phyloP scores from a whole-genome alignment of 2,888 invertebrate genomes.

The Rotaria sp. region DNA sequence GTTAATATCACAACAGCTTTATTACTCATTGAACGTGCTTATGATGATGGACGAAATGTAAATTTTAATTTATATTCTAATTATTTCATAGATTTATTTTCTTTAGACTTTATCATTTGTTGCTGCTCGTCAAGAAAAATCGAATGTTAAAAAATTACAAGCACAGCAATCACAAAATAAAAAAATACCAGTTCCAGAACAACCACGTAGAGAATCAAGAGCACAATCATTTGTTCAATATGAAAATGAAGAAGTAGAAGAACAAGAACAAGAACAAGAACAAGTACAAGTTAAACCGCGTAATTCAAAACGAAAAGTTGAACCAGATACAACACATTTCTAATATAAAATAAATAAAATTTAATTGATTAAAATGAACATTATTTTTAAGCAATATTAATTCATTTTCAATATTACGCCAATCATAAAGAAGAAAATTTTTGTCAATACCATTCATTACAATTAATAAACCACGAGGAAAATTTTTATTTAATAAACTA shows the following conservation, averaged over 20 bases:
- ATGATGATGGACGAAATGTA: not conserved
- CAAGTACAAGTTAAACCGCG: not conserved
- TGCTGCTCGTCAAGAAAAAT: not conserved
- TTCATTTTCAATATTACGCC: not conserved
- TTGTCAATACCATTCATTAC: not conserved
- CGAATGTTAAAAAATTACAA: not conserved
- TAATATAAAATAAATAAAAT: not conserved
- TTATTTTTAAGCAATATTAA: not conserved
- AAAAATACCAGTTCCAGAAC: no score
- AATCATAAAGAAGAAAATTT: conserved; percentile 20
- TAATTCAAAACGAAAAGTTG: not conserved
- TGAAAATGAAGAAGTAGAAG: not conserved
- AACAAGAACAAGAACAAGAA: no score
- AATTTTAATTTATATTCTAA: no score
- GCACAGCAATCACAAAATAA: no score
- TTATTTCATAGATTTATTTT: not conserved
- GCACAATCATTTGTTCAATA: not conserved
- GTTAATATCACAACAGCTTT: not conserved
- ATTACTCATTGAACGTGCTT: not conserved
- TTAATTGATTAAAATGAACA: not conserved
- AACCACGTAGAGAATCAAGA: not conserved
- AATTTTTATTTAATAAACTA: not conserved
- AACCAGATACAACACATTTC: not conserved
- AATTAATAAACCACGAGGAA: not conserved
- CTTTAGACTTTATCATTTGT: not conserved